These are phyloP conservation scores for Hestina assimilis DNA, from an alignment of 1,140 invertebrate species.

Conservation along the genomic window DNA sequence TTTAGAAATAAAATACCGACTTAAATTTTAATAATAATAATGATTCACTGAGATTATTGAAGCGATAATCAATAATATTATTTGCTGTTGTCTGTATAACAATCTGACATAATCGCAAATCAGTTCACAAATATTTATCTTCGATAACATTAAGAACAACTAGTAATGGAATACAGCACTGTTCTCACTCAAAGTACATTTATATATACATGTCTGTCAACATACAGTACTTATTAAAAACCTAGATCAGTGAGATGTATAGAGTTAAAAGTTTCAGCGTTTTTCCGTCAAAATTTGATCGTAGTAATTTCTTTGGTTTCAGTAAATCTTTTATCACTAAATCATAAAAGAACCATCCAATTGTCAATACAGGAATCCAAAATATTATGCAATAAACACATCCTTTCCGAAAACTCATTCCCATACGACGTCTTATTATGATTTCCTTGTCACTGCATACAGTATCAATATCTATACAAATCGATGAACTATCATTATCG, in stretches of 20 bases:
- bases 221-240: constrained; percentile 35
- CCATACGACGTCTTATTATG: constrained; percentile 22
- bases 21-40: no score
- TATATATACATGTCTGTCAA: not conserved
- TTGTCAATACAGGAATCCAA: constrained; percentile 49
- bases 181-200: not conserved
- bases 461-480: constrained; percentile 34
- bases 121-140: no score
- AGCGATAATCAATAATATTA: no score
- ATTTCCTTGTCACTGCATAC: constrained; percentile 29
- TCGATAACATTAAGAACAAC: no score
- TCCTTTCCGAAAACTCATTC: constrained; percentile 43
- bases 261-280: not conserved
- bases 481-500: constrained; percentile 22
- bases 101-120: no score
- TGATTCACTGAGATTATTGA: no score
- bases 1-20: no score
- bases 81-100: no score
- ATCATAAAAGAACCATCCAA: constrained; percentile 43
- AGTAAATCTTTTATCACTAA: constrained; percentile 42
- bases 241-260: constrained; percentile 45
- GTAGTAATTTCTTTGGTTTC: constrained; percentile 8
- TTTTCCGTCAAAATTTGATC: no score
- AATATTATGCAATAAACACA: constrained; percentile 47
- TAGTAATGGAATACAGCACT: not conserved